Percentiles rank a stretch among this genome's conserved stretches.
These are phyloP conservation scores for Montifringilla adamsi DNA, from an alignment of 2,113 vertebrate genomes.

Conservation along the genomic window DNA sequence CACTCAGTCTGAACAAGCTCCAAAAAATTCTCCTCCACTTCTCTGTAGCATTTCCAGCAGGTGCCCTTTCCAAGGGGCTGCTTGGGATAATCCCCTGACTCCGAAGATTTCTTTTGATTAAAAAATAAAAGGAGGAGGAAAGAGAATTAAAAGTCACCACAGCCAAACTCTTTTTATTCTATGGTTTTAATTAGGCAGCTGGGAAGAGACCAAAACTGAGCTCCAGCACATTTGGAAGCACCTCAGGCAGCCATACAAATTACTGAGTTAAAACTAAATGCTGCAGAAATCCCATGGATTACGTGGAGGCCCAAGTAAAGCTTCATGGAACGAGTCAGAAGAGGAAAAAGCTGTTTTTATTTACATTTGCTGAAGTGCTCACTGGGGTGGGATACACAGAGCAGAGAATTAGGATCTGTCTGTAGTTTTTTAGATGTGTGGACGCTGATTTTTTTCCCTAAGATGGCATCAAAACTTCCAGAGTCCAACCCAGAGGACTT, in stretches of 20 bases:
- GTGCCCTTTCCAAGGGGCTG: background rate
- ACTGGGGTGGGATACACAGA: slow-evolving; percentile 2
- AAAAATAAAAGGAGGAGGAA: background rate
- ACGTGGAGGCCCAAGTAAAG: slow-evolving; percentile 38
- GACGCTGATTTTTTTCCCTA: background rate
- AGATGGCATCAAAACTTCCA: background rate
- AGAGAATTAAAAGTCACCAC: slow-evolving; percentile 27
- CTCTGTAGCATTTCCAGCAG: background rate
- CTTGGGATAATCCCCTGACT: slow-evolving; percentile 1
- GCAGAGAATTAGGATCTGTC: background rate
- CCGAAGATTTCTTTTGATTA: slow-evolving; percentile 13
- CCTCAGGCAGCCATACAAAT: slow-evolving; percentile 66
- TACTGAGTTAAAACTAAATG: slow-evolving; percentile 63
- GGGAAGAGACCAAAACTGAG: slow-evolving; percentile 29
- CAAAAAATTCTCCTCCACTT: background rate
- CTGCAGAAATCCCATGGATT: slow-evolving; percentile 72
- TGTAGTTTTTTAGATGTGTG: background rate
- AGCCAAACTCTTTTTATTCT: background rate
- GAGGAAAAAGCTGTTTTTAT: slow-evolving; percentile 64
- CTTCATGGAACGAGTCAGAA: slow-evolving; percentile 36
- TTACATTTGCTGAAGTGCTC: slow-evolving; percentile 67
- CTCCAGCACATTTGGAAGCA: slow-evolving; percentile 59
- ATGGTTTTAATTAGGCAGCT: slow-evolving; percentile 40
- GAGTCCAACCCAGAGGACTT: background rate
- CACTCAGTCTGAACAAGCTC: background rate